A percentile compares a stretch with the other conserved stretches of the same genome.
phyloP scores from a whole-genome alignment of 2,888 invertebrate genomes.

The Molanna angustata region DNA sequence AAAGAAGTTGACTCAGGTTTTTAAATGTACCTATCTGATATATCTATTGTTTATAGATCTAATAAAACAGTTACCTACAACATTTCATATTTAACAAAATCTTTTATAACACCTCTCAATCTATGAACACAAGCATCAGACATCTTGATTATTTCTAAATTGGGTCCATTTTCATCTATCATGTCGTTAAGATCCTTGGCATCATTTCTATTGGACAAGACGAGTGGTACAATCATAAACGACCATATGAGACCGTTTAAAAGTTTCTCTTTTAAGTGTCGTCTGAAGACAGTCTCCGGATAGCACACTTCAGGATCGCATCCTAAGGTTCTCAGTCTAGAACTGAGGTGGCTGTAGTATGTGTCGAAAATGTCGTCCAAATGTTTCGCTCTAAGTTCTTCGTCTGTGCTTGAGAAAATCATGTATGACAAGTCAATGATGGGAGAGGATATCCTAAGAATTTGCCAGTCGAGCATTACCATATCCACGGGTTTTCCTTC shows the following conservation, averaged over 20 bases:
- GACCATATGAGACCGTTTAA: slow-evolving; percentile 6
- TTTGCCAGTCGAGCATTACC: slow-evolving; percentile 25
- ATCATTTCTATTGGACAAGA: slow-evolving; percentile 4
- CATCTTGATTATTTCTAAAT: neutral
- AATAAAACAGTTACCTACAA: too few relatives aligned
- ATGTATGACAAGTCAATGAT: slow-evolving; percentile 11
- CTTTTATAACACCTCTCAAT: slow-evolving; percentile 15
- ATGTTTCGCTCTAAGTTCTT: slow-evolving; percentile 9
- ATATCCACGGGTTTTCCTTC: slow-evolving; percentile 14
- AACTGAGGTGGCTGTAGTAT: slow-evolving; percentile 11
- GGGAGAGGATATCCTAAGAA: slow-evolving; percentile 12
- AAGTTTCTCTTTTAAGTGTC: slow-evolving; percentile 11
- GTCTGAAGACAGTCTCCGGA: slow-evolving; percentile 6
- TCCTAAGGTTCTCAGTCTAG: neutral
- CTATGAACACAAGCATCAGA: slow-evolving; percentile 7
- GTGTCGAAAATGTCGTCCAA: slow-evolving; percentile 6
- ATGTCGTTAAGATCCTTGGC: slow-evolving; percentile 6
- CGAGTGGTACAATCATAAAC: slow-evolving; percentile 1
- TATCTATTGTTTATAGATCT: too few relatives aligned
- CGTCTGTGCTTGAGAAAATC: slow-evolving; percentile 12
- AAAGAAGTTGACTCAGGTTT: too few relatives aligned
- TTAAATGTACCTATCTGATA: too few relatives aligned
- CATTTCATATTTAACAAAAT: slow-evolving; percentile 13
- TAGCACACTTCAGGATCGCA: slow-evolving; percentile 8
- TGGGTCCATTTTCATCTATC: neutral